Percentiles rank a stretch among this genome's conserved stretches.
phyloP scores from a whole-genome alignment of 2,888 invertebrate genomes.

The Eutolmus rufibarbis region DNA sequence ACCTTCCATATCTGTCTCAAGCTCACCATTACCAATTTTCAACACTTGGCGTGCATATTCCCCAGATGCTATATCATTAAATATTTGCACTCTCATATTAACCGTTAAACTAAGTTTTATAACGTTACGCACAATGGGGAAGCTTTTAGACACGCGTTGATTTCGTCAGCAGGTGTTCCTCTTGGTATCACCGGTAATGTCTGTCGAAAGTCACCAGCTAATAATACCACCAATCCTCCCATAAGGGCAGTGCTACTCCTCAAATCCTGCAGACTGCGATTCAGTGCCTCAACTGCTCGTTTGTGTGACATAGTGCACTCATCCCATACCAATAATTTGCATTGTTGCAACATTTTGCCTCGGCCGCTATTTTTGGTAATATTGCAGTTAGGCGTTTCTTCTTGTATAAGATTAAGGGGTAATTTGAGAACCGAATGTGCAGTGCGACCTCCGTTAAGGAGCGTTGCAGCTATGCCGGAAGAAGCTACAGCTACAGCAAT shows the following conservation, averaged over 20 bases:
- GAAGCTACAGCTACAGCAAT: too few relatives aligned
- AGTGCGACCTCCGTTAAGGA: conserved; percentile 55
- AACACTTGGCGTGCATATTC: too few relatives aligned
- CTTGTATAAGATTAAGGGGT: conserved; percentile 49
- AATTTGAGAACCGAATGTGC: conserved; percentile 56
- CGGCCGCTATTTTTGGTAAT: too few relatives aligned
- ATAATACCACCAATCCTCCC: conserved; percentile 18
- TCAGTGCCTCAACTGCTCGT: conserved; percentile 52
- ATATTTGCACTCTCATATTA: conserved; percentile 46
- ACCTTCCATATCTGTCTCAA: too few relatives aligned
- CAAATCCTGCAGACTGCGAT: conserved; percentile 51
- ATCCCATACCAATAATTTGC: conserved; percentile 53
- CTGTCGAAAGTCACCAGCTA: conserved; percentile 42
- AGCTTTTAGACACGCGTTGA: conserved; percentile 10
- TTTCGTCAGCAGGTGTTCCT: conserved; percentile 38
- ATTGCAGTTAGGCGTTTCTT: conserved; percentile 39
- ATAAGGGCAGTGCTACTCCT: conserved; percentile 31
- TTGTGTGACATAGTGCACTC: conserved; percentile 52
- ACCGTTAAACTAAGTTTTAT: conserved; percentile 23
- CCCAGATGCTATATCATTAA: conserved; percentile 34
- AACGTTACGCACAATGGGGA: not conserved
- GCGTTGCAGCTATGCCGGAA: conserved; percentile 60
- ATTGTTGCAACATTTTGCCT: conserved; percentile 48
- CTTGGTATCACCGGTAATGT: conserved; percentile 40
- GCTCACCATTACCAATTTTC: too few relatives aligned